Conservation (phyloP, 2,113 vertebrate genomes). For the Pangasianodon gigas region DNA sequence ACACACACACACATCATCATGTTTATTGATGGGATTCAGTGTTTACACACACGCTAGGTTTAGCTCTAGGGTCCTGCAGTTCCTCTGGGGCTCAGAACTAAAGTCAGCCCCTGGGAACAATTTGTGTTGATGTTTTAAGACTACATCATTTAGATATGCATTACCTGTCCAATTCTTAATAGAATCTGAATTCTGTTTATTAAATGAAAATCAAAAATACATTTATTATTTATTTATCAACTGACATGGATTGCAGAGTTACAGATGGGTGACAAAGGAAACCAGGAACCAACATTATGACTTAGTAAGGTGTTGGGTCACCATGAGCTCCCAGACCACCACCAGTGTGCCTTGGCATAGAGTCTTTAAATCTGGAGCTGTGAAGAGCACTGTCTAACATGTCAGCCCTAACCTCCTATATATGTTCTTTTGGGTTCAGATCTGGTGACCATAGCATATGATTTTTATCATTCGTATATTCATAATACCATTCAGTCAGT, state of each 20-base stretch:
- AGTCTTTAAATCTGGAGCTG: not conserved
- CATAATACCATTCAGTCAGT: not conserved
- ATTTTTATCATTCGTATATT: not conserved
- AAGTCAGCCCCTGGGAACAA: slow-evolving; percentile 29
- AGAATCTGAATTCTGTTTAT: not conserved
- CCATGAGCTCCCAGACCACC: not conserved
- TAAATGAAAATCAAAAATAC: not conserved
- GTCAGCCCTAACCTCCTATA: not conserved
- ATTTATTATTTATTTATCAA: not conserved
- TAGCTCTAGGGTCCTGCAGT: not conserved
- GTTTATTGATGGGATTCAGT: not conserved
- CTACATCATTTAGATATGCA: not conserved
- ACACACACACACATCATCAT: not conserved
- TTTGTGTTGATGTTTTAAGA: not conserved
- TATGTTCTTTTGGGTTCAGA: not conserved
- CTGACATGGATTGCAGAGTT: not conserved
- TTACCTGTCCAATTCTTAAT: not conserved
- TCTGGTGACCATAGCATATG: not conserved
- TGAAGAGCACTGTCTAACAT: not conserved
- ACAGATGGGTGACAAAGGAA: not conserved
- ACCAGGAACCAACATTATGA: not conserved
- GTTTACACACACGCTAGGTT: not conserved
- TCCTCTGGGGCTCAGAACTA: not conserved
- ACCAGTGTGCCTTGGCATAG: not conserved
- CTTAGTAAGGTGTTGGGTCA: not conserved